Evolutionary conservation across 2,113 vertebrate species (phyloP).

Genomic region (Hippocampus mohnikei): DNA sequence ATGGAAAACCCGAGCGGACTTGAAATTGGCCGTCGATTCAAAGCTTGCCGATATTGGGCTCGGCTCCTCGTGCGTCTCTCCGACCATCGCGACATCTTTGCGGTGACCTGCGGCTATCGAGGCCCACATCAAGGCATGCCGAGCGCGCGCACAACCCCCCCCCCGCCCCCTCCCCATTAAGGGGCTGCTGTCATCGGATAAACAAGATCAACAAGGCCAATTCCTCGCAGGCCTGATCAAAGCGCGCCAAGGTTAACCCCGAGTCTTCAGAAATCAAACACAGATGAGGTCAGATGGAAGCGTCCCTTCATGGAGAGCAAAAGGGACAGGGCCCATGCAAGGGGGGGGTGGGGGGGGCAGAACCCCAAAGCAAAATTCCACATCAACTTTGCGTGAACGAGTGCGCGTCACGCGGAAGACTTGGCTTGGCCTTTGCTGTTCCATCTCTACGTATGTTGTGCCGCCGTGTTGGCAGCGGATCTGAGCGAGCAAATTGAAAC

Average conservation of each 20-base stretch:
- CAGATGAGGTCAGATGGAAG: conserved; percentile 70
- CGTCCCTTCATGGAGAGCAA: conserved; percentile 35
- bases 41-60: no score
- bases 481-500: not conserved
- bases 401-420: conserved; percentile 11
- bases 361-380: conserved; percentile 14
- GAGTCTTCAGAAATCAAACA: conserved; percentile 69
- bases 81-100: conserved; percentile 51
- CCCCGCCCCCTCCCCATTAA: conserved; percentile 48
- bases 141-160: conserved; percentile 31
- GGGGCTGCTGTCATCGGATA: conserved; percentile 70
- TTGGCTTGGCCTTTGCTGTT: not conserved
- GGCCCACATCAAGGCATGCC: conserved; percentile 69
- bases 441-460: conserved; percentile 5
- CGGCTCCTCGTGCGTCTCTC: conserved; percentile 36
- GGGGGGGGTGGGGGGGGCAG: conserved; percentile 7
- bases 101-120: conserved; percentile 61
- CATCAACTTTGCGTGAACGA: not conserved
- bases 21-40: not conserved
- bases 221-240: conserved; percentile 73
- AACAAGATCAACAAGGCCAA: conserved; percentile 74
- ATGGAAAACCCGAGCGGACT: not conserved
- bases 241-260: conserved; percentile 64
- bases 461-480: conserved; percentile 8
- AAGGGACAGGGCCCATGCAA: conserved; percentile 31